Percentiles rank a stretch among this genome's conserved stretches.
These are phyloP conservation scores for Mechanitis messenoides DNA, from an alignment of 2,888 invertebrate genomes.

Conservation along the genomic window DNA sequence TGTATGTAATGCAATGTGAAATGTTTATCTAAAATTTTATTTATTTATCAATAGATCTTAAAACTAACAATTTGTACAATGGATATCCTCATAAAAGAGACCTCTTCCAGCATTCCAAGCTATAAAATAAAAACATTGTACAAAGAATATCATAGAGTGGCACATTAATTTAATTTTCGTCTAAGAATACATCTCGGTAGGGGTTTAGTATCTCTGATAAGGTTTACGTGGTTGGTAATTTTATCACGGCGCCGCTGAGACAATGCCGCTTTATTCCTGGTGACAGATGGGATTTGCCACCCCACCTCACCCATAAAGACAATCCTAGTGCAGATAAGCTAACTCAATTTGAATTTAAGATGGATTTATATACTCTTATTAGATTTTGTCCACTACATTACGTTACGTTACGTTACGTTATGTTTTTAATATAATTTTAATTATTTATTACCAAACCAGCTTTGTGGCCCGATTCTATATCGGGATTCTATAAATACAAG, in stretches of 20 bases:
- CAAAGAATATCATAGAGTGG: too few relatives aligned
- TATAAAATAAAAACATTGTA: too few relatives aligned
- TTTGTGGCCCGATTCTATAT: too few relatives aligned
- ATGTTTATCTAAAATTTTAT: conserved; percentile 8
- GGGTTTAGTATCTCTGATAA: conserved; percentile 37
- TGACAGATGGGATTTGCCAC: conserved; percentile 46
- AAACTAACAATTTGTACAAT: too few relatives aligned
- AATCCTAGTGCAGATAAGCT: conserved; percentile 31
- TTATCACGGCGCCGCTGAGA: conserved; percentile 45
- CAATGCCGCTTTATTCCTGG: conserved; percentile 47
- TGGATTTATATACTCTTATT: neutral
- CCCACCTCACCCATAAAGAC: conserved; percentile 39
- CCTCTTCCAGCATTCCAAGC: too few relatives aligned
- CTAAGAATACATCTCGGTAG: conserved; percentile 23
- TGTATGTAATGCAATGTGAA: conserved; percentile 14
- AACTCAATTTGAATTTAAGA: conserved; percentile 15
- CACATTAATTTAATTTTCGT: conserved; percentile 17
- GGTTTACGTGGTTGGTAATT: conserved; percentile 51
- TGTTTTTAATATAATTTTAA: too few relatives aligned
- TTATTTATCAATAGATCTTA: too few relatives aligned
- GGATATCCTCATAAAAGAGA: too few relatives aligned
- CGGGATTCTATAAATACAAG: too few relatives aligned
- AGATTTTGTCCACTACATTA: neutral
- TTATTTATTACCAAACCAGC: too few relatives aligned
- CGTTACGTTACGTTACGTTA: too few relatives aligned